phyloP scores from a whole-genome alignment of 2,888 invertebrate genomes.

The Lampropteryx suffumata region DNA sequence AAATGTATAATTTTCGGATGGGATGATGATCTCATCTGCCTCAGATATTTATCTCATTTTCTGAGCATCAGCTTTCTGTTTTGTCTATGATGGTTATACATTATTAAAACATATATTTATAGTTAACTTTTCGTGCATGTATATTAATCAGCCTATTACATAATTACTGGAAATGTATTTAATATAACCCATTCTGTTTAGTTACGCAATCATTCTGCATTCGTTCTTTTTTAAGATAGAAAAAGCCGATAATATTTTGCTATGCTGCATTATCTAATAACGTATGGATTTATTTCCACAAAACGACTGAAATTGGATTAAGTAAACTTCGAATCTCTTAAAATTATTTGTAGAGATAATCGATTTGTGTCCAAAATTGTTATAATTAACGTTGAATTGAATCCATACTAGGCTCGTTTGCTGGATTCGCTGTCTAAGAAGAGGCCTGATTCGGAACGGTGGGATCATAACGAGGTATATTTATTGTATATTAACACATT shows the following conservation, averaged over 20 bases:
- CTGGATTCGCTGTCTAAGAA: slow-evolving; percentile 29
- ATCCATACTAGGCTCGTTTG: slow-evolving; percentile 25
- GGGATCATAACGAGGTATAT: slow-evolving; percentile 27
- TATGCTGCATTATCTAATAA: slow-evolving; percentile 6
- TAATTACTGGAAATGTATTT: background rate
- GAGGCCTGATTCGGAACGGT: slow-evolving; percentile 26
- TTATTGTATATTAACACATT: background rate
- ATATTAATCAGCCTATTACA: background rate
- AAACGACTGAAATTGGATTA: background rate
- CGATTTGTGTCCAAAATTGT: slow-evolving; percentile 1
- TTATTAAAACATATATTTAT: no score
- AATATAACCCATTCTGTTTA: background rate
- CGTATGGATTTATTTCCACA: slow-evolving; percentile 27
- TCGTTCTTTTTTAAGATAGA: no score
- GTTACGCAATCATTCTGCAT: slow-evolving; percentile 5
- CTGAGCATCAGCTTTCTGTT: no score
- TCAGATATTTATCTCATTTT: no score
- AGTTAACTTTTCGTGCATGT: slow-evolving; percentile 1
- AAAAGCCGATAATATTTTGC: slow-evolving; percentile 4
- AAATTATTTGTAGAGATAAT: no score
- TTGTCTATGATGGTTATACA: no score
- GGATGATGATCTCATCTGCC: no score
- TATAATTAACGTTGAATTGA: slow-evolving; percentile 20
- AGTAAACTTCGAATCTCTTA: background rate
- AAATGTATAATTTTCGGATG: no score